phyloP scores from a whole-genome alignment of 1,140 invertebrate genomes.

The Bombus pascuorum region DNA sequence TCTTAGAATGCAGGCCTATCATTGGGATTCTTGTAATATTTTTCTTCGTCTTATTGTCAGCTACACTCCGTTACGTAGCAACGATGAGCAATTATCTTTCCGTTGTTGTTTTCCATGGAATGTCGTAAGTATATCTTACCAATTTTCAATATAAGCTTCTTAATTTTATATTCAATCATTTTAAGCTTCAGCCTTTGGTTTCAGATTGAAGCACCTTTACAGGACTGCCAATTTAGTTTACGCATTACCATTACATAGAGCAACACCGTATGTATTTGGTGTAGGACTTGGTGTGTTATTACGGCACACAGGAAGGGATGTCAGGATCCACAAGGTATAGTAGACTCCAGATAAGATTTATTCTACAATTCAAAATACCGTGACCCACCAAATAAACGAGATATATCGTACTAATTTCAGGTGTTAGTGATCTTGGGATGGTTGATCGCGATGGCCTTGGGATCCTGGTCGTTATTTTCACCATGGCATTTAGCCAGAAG shows the following conservation, averaged over 20 bases:
- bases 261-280: slow-evolving; percentile 86
- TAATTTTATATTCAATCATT: background rate
- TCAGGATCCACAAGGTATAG: slow-evolving; percentile 78
- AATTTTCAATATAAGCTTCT: too few relatives aligned
- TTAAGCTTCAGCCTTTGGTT: slow-evolving; percentile 55
- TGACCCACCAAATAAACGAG: slow-evolving; percentile 18
- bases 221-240: slow-evolving; percentile 86
- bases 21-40: slow-evolving; percentile 83
- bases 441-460: slow-evolving; percentile 81
- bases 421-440: slow-evolving; percentile 83
- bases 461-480: slow-evolving; percentile 84
- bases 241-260: slow-evolving; percentile 84
- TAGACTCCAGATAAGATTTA: background rate
- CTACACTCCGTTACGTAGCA: slow-evolving; percentile 85
- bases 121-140: slow-evolving; percentile 82
- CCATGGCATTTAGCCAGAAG: slow-evolving; percentile 83
- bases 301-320: slow-evolving; percentile 80
- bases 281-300: slow-evolving; percentile 85
- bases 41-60: slow-evolving; percentile 83
- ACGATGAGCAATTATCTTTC: slow-evolving; percentile 85
- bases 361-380: slow-evolving; percentile 11
- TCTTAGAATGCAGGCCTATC: slow-evolving; percentile 84
- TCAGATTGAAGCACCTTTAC: slow-evolving; percentile 86
- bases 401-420: slow-evolving; percentile 71
- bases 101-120: slow-evolving; percentile 86